phyloP scores from a whole-genome alignment of 1,140 invertebrate species.

The Drosophila subpulchrella region DNA sequence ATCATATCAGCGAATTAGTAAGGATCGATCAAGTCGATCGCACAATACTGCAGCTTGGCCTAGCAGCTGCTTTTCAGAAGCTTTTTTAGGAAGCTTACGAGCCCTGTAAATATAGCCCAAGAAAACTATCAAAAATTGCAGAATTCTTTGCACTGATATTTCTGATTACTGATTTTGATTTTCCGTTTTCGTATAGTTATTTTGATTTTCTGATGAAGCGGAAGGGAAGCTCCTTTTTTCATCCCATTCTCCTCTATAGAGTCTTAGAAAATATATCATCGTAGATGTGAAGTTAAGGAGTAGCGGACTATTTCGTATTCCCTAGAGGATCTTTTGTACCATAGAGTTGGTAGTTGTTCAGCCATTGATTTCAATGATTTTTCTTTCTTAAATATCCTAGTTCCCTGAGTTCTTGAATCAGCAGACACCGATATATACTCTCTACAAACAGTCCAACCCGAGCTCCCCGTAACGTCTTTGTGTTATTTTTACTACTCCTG shows the following conservation, averaged over 20 bases:
- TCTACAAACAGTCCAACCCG: slow-evolving; percentile 49
- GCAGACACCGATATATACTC: slow-evolving; percentile 47
- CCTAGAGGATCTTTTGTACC: slow-evolving; percentile 5
- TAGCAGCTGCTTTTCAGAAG: slow-evolving; percentile 41
- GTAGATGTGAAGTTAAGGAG: slow-evolving; percentile 10
- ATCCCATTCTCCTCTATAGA: slow-evolving; percentile 28
- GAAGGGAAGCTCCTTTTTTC: slow-evolving; percentile 23
- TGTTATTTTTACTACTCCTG: slow-evolving; percentile 15
- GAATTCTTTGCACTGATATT: slow-evolving; percentile 55
- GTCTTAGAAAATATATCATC: slow-evolving; percentile 6
- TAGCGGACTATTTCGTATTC: slow-evolving; percentile 11
- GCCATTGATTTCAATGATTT: slow-evolving; percentile 13
- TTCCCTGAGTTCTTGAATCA: slow-evolving; percentile 20
- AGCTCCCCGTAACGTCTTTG: slow-evolving; percentile 35
- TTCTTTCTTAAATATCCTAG: neutral
- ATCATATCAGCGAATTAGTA: slow-evolving; percentile 15
- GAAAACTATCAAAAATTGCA: slow-evolving; percentile 16
- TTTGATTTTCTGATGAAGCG: slow-evolving; percentile 2
- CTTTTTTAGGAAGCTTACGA: slow-evolving; percentile 33
- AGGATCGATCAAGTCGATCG: slow-evolving; percentile 24
- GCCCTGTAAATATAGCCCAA: slow-evolving; percentile 40
- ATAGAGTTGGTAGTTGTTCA: slow-evolving; percentile 20
- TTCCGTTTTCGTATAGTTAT: slow-evolving; percentile 9
- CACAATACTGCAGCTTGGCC: slow-evolving; percentile 38
- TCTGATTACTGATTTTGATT: neutral